Conservation (phyloP, 1,140 invertebrate species). For the Temnothorax nylanderi region DNA sequence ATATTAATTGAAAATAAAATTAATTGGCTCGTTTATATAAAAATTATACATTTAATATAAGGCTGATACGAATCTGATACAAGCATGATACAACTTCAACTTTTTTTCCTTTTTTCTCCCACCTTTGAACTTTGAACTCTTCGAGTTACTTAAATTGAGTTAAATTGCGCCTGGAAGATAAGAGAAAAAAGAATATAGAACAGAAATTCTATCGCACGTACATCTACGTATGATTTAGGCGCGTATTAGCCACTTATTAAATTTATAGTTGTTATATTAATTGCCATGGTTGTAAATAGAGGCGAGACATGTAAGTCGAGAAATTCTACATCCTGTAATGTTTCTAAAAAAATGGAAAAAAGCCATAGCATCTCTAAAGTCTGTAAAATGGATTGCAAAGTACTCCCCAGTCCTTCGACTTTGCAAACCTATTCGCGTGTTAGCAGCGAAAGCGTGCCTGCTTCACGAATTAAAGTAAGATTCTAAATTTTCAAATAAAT, state of each 20-base stretch:
- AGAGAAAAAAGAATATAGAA: background rate
- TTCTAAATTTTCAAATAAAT: background rate
- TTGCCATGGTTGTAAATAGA: slow-evolving; percentile 3
- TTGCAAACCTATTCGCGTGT: slow-evolving; percentile 39
- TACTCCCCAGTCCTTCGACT: background rate
- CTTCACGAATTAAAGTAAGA: slow-evolving; percentile 35
- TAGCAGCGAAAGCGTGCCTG: slow-evolving; percentile 37
- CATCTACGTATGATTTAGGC: no score
- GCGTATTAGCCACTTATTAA: background rate
- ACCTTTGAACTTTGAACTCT: background rate
- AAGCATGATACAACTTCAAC: background rate
- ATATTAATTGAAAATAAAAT: background rate
- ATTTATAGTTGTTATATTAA: background rate
- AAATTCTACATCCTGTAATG: background rate
- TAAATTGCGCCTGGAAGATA: background rate
- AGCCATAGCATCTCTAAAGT: background rate
- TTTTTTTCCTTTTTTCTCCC: background rate
- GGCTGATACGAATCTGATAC: background rate
- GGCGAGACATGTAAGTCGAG: background rate
- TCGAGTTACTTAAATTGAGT: background rate
- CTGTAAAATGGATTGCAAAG: background rate
- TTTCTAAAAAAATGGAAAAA: slow-evolving; percentile 6
- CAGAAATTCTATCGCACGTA: background rate
- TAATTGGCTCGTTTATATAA: background rate
- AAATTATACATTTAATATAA: background rate